phyloP scores from a whole-genome alignment of 2,888 invertebrate species.

The Chymomyza caudatula region DNA sequence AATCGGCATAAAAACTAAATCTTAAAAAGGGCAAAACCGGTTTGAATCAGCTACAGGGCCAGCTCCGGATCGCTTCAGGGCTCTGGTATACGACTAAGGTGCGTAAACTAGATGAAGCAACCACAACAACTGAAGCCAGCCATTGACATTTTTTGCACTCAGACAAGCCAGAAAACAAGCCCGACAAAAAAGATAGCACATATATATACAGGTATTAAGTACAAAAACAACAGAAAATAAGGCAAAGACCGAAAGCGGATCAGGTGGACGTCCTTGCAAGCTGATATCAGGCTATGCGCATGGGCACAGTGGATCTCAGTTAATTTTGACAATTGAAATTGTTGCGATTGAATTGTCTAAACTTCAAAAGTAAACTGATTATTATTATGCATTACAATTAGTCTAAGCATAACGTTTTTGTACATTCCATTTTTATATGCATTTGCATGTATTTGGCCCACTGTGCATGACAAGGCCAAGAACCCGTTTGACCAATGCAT shows the following conservation, averaged over 20 bases:
- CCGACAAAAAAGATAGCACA: neutral
- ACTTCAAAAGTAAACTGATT: too few species aligned
- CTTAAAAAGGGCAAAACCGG: neutral
- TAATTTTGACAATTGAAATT: too few species aligned
- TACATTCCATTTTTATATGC: neutral
- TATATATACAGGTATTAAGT: neutral
- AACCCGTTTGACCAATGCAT: conserved; percentile 42
- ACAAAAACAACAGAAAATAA: neutral
- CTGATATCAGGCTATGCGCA: conserved; percentile 7
- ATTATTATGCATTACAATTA: too few species aligned
- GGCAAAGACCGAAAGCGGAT: conserved; percentile 33
- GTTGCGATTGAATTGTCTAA: too few species aligned
- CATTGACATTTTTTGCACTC: neutral
- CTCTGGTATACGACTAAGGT: neutral
- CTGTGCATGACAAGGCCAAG: conserved; percentile 13
- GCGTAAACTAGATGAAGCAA: neutral
- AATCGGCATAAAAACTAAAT: neutral
- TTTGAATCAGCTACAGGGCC: neutral
- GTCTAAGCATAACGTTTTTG: too few species aligned
- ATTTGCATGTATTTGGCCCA: conserved; percentile 6
- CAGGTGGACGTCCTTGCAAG: conserved; percentile 65
- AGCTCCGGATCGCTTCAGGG: neutral
- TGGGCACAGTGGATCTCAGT: conserved; percentile 30
- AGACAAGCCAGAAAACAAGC: neutral
- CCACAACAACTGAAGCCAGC: neutral